These are phyloP conservation scores for Eucidaris tribuloides DNA, from an alignment of 35 echinoderm and acorn worm species.

Conservation along the genomic window DNA sequence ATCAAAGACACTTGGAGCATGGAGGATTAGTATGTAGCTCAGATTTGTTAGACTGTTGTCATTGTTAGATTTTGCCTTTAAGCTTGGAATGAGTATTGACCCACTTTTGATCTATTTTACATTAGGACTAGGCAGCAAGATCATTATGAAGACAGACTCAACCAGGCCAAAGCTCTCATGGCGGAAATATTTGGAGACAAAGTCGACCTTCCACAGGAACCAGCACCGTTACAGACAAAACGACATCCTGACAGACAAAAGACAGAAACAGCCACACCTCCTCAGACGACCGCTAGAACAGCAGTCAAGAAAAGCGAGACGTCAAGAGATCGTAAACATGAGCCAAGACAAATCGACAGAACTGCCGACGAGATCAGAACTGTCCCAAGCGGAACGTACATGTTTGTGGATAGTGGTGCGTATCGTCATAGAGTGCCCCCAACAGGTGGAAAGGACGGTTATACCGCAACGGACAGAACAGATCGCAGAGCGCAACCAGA, in stretches of 20 bases:
- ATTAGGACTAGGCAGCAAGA: conserved; percentile 47
- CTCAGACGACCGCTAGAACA: too few relatives aligned
- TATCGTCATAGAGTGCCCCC: not conserved
- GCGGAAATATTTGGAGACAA: conserved; percentile 62
- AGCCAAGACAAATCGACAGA: not conserved
- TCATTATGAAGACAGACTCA: conserved; percentile 64
- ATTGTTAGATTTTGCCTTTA: too few relatives aligned
- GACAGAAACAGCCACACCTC: not conserved
- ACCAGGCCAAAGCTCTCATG: conserved; percentile 78
- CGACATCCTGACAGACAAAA: not conserved
- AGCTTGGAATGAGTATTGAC: too few relatives aligned
- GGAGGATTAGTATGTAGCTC: too few relatives aligned
- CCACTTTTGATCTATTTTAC: too few relatives aligned
- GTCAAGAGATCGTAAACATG: not conserved
- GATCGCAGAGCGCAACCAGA: not conserved
- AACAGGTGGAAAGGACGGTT: not conserved
- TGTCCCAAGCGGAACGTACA: conserved; percentile 36
- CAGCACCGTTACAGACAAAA: too few relatives aligned
- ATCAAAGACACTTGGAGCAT: too few relatives aligned
- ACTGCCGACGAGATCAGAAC: too few relatives aligned
- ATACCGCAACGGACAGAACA: too few relatives aligned
- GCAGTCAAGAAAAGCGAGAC: not conserved
- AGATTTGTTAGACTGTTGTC: too few relatives aligned
- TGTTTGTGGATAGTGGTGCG: conserved; percentile 55
- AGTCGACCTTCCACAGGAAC: conserved; percentile 30